phyloP scores from a whole-genome alignment of 2,888 invertebrate species.

The Epsilonema sp. region DNA sequence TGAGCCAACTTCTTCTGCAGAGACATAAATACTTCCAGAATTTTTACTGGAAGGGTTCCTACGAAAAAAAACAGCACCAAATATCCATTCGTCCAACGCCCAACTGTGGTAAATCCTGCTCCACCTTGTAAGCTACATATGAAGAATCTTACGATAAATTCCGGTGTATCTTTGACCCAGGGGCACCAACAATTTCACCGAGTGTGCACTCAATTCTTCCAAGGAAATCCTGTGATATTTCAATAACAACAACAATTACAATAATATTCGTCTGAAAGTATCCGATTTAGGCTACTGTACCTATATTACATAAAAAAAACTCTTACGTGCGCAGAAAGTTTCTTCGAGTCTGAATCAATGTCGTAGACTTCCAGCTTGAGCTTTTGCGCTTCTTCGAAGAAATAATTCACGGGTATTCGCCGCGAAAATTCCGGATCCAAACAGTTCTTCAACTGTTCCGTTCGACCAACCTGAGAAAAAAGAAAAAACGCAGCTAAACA shows the following conservation, averaged over 20 bases:
- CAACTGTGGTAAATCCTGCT: no score
- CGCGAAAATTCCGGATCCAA: conserved; percentile 37
- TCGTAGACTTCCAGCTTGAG: conserved; percentile 34
- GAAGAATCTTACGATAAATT: neutral
- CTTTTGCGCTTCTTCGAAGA: conserved; percentile 40
- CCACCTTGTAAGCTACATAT: no score
- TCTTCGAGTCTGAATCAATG: conserved; percentile 5
- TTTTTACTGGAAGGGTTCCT: no score
- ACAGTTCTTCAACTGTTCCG: conserved; percentile 33
- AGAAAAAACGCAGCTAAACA: neutral
- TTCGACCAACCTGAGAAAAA: conserved; percentile 24
- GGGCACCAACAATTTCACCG: conserved; percentile 34
- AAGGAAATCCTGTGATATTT: conserved; percentile 34
- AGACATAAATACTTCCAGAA: neutral
- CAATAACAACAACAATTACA: no score
- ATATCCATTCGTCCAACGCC: no score
- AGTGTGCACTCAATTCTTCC: conserved; percentile 37
- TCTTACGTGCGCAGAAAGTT: conserved; percentile 12
- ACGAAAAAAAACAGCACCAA: no score
- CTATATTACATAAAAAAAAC: no score
- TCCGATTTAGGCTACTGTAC: no score
- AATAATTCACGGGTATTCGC: conserved; percentile 37
- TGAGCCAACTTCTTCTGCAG: no score
- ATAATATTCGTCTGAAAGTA: no score
- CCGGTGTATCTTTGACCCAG: conserved; percentile 15